A percentile compares a stretch with the other conserved stretches of the same genome.
These are phyloP conservation scores for Hydriomena furcata DNA, from an alignment of 2,888 invertebrate species.

Conservation along the genomic window DNA sequence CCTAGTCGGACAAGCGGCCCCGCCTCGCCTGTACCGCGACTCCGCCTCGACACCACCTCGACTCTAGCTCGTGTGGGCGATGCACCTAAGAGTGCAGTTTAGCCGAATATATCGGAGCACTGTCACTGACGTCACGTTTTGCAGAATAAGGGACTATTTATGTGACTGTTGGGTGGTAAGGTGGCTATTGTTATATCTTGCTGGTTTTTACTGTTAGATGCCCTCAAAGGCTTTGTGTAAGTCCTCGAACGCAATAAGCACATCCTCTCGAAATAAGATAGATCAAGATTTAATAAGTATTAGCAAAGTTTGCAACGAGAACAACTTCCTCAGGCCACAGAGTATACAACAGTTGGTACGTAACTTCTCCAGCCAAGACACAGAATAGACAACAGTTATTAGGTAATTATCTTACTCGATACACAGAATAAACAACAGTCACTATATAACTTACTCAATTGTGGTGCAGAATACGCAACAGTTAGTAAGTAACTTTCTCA, in stretches of 20 bases:
- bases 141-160: too few relatives aligned
- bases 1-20: too few relatives aligned
- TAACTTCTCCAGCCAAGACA: not conserved
- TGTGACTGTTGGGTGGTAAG: too few relatives aligned
- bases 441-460: not conserved
- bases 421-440: not conserved
- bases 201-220: too few relatives aligned
- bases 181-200: too few relatives aligned
- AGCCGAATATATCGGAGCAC: too few relatives aligned
- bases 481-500: not conserved
- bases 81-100: too few relatives aligned
- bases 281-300: constrained; percentile 32
- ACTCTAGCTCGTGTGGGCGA: too few relatives aligned
- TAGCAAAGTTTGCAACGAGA: constrained; percentile 27
- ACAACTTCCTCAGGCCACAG: constrained; percentile 1
- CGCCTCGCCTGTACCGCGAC: too few relatives aligned
- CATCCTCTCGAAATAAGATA: constrained; percentile 10
- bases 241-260: not conserved
- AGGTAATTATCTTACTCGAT: not conserved
- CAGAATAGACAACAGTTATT: not conserved
- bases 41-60: too few relatives aligned
- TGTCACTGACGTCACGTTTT: too few relatives aligned
- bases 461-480: not conserved
- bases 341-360: not conserved
- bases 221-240: not conserved